Evolutionary conservation across 2,797 vertebrate species (phyloP).

Genomic region (Harpagifer antarcticus): DNA sequence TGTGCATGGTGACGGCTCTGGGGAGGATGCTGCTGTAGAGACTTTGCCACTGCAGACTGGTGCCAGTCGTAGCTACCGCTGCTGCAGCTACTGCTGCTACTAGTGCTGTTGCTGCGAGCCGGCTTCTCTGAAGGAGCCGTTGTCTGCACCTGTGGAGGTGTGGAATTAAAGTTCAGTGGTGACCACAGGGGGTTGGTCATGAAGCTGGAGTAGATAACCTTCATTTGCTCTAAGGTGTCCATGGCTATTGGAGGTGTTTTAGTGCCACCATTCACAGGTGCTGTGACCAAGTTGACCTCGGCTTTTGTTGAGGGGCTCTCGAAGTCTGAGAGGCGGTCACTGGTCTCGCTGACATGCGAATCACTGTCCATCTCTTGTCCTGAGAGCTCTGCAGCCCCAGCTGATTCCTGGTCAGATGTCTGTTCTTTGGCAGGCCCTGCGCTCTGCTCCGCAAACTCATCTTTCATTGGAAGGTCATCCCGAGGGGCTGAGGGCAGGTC

Average conservation of each 20-base stretch:
- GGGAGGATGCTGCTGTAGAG: constrained; percentile 91
- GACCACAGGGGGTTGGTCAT: constrained; percentile 97
- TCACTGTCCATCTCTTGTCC: constrained; percentile 96
- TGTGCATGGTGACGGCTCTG: constrained; percentile 83
- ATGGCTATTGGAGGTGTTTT: constrained; percentile 83
- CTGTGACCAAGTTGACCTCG: constrained; percentile 84
- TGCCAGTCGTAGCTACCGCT: constrained; percentile 98
- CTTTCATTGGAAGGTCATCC: constrained; percentile 77
- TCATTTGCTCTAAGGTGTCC: constrained; percentile 99
- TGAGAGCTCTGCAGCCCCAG: constrained; percentile 88
- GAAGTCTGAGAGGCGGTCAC: constrained; percentile 93
- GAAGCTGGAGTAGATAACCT: constrained; percentile 97
- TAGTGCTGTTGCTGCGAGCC: constrained; percentile 91
- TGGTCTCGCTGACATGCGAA: constrained; percentile 94
- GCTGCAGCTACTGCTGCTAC: constrained; percentile 93
- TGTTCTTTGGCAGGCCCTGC: constrained; percentile 84
- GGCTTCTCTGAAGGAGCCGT: constrained; percentile 88
- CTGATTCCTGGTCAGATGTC: constrained; percentile 90
- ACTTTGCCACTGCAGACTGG: constrained; percentile 97
- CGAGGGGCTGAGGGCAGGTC: constrained; percentile 76
- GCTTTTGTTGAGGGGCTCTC: constrained; percentile 92
- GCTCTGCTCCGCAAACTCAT: constrained; percentile 89
- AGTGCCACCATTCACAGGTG: constrained; percentile 75
- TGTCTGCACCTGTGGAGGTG: constrained; percentile 67
- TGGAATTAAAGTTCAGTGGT: constrained; percentile 91